A percentile compares a stretch with the other conserved stretches of the same genome.
Evolutionary conservation across 2,888 invertebrate species (phyloP).

Genomic region (Lasius fuliginosus): DNA sequence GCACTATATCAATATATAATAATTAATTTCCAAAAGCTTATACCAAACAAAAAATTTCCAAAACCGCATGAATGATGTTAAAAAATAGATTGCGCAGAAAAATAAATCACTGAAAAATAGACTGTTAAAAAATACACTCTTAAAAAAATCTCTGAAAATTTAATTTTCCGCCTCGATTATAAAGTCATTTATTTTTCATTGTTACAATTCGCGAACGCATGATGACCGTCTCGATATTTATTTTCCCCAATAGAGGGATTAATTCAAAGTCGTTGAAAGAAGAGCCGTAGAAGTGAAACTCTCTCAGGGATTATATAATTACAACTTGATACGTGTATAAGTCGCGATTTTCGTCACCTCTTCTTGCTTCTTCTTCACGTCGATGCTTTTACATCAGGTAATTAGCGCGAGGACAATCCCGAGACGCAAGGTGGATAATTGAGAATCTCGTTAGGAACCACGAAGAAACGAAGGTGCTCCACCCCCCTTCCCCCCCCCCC

Average conservation of each 20-base stretch:
- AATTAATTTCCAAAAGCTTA: not conserved
- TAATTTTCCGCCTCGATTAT: not conserved
- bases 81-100: not conserved
- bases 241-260: not conserved
- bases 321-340: not conserved
- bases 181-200: not conserved
- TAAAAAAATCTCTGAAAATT: not conserved
- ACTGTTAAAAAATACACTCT: not conserved
- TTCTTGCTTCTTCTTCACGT: not conserved
- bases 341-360: not conserved
- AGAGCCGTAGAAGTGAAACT: not conserved
- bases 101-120: not conserved
- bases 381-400: conserved; percentile 28
- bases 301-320: not conserved
- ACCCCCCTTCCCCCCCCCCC: not conserved
- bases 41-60: not conserved
- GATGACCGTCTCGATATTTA: not conserved
- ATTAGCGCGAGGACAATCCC: conserved; percentile 44
- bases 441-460: conserved; percentile 50
- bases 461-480: conserved; percentile 32
- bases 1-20: too few relatives aligned
- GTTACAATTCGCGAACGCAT: not conserved
- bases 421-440: conserved; percentile 21
- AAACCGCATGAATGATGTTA: not conserved
- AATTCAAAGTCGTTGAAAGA: not conserved